phyloP scores from a whole-genome alignment of 2,797 vertebrate genomes.

The Micropoecilia bifurca region DNA sequence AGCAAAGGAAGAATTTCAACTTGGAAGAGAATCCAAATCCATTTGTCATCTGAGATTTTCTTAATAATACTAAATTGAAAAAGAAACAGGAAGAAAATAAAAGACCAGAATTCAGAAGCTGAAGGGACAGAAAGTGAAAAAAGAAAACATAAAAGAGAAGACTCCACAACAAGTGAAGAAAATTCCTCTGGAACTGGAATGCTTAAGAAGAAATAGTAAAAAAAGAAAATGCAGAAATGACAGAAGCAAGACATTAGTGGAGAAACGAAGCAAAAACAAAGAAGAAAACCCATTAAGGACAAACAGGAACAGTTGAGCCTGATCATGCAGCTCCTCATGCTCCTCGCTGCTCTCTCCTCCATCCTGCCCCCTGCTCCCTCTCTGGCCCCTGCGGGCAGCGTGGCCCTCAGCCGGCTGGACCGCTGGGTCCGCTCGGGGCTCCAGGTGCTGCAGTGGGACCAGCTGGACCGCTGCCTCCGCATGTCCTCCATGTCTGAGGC shows the following conservation, averaged over 20 bases:
- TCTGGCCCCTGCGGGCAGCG: constrained; percentile 32
- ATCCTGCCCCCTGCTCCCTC: constrained; percentile 45
- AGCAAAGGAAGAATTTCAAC: neutral
- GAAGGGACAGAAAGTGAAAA: neutral
- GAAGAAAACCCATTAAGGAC: too few relatives aligned
- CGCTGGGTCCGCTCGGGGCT: constrained; percentile 82
- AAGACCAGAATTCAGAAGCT: neutral
- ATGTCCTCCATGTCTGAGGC: constrained; percentile 74
- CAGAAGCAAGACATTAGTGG: constrained; percentile 9
- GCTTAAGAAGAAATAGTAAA: neutral
- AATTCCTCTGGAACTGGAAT: neutral
- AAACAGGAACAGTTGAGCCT: neutral
- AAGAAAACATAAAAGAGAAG: neutral
- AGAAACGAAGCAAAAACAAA: neutral
- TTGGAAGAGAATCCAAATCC: neutral
- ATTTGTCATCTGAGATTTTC: neutral
- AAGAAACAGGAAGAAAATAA: neutral
- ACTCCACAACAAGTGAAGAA: neutral
- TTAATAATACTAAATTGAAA: neutral
- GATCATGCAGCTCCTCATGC: constrained; percentile 48
- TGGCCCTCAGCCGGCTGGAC: constrained; percentile 68
- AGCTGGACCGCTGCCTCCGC: constrained; percentile 80
- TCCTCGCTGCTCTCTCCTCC: constrained; percentile 40
- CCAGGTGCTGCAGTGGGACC: constrained; percentile 81
- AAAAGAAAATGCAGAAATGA: constrained; percentile 6